These are phyloP conservation scores for Speoplatyrhinus poulsoni DNA, from an alignment of 2,113 vertebrate genomes.

Conservation along the genomic window DNA sequence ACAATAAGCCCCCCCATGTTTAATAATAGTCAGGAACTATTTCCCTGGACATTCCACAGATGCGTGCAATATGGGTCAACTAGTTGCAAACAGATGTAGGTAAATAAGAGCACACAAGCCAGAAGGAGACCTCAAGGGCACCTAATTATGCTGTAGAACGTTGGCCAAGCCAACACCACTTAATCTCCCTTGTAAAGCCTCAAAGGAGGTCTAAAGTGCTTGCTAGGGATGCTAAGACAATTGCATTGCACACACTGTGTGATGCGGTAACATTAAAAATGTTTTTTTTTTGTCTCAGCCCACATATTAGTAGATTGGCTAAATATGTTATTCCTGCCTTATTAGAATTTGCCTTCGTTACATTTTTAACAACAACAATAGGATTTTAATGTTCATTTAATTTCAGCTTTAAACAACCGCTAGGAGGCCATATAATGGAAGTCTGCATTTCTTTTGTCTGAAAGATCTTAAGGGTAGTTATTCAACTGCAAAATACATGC, in stretches of 20 bases:
- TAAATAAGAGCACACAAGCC: conserved; percentile 41
- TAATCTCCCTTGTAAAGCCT: conserved; percentile 39
- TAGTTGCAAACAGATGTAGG: conserved; percentile 73
- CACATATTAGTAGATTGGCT: too few relatives aligned
- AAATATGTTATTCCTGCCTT: too few relatives aligned
- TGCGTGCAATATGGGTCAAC: conserved; percentile 29
- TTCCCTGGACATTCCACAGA: conserved; percentile 45
- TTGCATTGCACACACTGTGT: too few relatives aligned
- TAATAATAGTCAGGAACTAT: not conserved
- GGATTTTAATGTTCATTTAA: not conserved
- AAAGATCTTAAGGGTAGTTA: not conserved
- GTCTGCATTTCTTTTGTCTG: conserved; percentile 8
- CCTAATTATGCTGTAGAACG: conserved; percentile 38
- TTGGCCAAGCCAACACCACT: conserved; percentile 29
- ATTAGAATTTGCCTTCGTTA: too few relatives aligned
- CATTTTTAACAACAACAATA: too few relatives aligned
- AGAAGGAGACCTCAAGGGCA: conserved; percentile 30
- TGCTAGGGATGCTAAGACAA: too few relatives aligned
- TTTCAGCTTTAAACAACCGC: not conserved
- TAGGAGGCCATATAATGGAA: conserved; percentile 2
- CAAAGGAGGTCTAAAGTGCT: not conserved
- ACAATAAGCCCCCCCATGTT: too few relatives aligned
- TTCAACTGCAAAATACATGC: conserved; percentile 21
- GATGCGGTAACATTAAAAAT: too few relatives aligned
- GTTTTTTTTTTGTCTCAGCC: too few relatives aligned